These are phyloP conservation scores for Raja brachyura DNA, from an alignment of 2,113 vertebrate species.

Conservation along the genomic window DNA sequence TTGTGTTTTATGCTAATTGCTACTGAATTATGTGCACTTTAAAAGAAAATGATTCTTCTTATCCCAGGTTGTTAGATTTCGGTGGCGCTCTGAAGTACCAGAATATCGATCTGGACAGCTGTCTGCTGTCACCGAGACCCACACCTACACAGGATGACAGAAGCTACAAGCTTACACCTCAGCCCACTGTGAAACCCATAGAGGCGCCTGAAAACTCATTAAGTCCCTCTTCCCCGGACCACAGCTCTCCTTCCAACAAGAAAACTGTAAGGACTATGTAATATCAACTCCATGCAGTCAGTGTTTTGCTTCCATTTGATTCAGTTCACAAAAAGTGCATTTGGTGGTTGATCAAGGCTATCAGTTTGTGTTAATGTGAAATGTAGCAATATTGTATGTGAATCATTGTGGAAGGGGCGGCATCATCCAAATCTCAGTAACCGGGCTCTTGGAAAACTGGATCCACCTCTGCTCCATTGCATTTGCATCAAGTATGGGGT, in stretches of 20 bases:
- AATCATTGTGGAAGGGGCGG: not conserved
- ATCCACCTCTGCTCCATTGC: not conserved
- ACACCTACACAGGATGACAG: constrained; percentile 48
- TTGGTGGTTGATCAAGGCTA: not conserved
- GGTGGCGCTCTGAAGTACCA: constrained; percentile 66
- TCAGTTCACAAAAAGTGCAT: not conserved
- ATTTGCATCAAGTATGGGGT: not conserved
- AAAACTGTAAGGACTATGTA: not conserved
- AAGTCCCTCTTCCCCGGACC: not conserved
- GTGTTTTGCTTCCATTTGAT: not conserved
- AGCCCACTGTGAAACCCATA: constrained; percentile 43
- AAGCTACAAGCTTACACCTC: constrained; percentile 47
- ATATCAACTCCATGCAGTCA: not conserved
- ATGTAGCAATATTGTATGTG: not conserved
- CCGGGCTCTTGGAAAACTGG: not conserved
- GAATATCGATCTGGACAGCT: constrained; percentile 69
- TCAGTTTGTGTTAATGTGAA: not conserved
- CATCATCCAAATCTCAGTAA: not conserved
- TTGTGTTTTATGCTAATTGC: not conserved
- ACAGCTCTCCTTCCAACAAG: not conserved
- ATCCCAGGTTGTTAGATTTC: constrained; percentile 73
- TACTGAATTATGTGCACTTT: not conserved
- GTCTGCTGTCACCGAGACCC: constrained; percentile 62
- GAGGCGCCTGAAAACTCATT: not conserved
- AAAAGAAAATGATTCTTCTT: constrained; percentile 14